These are phyloP conservation scores for Drosophila kokeensis DNA, from an alignment of 2,888 invertebrate genomes.

Conservation along the genomic window DNA sequence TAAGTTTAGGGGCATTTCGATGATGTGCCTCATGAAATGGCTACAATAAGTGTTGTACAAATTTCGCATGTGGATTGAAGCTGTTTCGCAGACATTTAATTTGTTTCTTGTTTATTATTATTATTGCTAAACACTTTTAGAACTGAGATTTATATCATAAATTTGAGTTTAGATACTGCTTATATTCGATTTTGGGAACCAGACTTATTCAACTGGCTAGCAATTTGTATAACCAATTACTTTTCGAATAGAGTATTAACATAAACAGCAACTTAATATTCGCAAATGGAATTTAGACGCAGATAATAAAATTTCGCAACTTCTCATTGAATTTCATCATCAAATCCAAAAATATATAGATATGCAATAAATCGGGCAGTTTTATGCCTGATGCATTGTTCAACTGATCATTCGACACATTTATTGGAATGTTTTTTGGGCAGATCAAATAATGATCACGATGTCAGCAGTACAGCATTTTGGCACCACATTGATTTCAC, in stretches of 20 bases:
- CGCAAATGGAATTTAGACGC: background rate
- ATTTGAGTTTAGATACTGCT: background rate
- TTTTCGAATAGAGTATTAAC: background rate
- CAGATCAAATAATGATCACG: constrained; percentile 9
- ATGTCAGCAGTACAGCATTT: constrained; percentile 14
- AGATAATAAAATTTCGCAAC: background rate
- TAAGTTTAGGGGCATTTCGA: constrained; percentile 7
- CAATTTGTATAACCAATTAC: background rate
- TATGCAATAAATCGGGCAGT: constrained; percentile 15
- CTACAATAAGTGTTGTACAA: background rate
- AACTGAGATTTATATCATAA: background rate
- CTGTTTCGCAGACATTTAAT: background rate
- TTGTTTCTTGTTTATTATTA: background rate
- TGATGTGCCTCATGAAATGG: background rate
- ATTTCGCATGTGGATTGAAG: background rate
- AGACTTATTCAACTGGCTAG: background rate
- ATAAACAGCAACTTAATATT: background rate
- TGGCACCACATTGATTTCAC: constrained; percentile 41
- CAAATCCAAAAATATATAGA: background rate
- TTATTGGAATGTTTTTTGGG: constrained; percentile 32
- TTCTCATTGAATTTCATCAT: constrained; percentile 1
- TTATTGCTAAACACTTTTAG: background rate
- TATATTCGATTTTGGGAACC: background rate
- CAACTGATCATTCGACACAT: constrained; percentile 39
- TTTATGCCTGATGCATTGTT: constrained; percentile 35